phyloP scores from a whole-genome alignment of 2,888 invertebrate genomes.

The Nematopogon swammerdamellus region DNA sequence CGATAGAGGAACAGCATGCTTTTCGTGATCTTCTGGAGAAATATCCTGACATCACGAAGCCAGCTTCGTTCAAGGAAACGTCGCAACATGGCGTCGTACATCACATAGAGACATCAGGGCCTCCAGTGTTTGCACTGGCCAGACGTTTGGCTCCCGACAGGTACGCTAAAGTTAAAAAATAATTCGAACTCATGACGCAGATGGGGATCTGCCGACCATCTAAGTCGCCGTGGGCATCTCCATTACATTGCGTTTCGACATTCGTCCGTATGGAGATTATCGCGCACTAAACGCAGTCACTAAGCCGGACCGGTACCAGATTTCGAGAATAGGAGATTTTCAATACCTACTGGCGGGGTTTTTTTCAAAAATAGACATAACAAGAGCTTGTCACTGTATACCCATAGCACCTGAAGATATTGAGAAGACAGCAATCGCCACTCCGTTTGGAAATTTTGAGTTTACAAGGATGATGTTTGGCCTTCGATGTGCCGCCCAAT shows the following conservation, averaged over 20 bases:
- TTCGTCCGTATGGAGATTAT: slow-evolving; percentile 23
- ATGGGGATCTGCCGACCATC: slow-evolving; percentile 29
- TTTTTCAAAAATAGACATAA: slow-evolving; percentile 20
- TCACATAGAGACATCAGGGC: slow-evolving; percentile 21
- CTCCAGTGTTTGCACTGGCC: slow-evolving; percentile 19
- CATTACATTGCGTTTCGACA: slow-evolving; percentile 17
- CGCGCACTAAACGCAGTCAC: slow-evolving; percentile 19
- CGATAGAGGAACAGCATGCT: background rate
- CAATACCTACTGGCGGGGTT: slow-evolving; percentile 11
- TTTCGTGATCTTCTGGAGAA: slow-evolving; percentile 2
- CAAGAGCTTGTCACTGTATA: slow-evolving; percentile 23
- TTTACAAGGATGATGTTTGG: slow-evolving; percentile 21
- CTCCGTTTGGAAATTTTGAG: slow-evolving; percentile 21
- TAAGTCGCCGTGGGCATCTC: slow-evolving; percentile 26
- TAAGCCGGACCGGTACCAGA: slow-evolving; percentile 19
- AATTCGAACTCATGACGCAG: slow-evolving; percentile 21
- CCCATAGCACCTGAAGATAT: slow-evolving; percentile 20
- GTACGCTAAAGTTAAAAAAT: slow-evolving; percentile 8
- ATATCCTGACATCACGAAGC: slow-evolving; percentile 2
- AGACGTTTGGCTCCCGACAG: slow-evolving; percentile 8
- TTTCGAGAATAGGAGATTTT: slow-evolving; percentile 20
- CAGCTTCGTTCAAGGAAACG: slow-evolving; percentile 1
- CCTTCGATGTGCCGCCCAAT: slow-evolving; percentile 20
- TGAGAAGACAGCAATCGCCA: slow-evolving; percentile 23
- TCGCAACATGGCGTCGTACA: slow-evolving; percentile 12